Percentiles rank a stretch among this genome's conserved stretches.
phyloP scores from a whole-genome alignment of 2,113 vertebrate genomes.

The Crotophaga sulcirostris region DNA sequence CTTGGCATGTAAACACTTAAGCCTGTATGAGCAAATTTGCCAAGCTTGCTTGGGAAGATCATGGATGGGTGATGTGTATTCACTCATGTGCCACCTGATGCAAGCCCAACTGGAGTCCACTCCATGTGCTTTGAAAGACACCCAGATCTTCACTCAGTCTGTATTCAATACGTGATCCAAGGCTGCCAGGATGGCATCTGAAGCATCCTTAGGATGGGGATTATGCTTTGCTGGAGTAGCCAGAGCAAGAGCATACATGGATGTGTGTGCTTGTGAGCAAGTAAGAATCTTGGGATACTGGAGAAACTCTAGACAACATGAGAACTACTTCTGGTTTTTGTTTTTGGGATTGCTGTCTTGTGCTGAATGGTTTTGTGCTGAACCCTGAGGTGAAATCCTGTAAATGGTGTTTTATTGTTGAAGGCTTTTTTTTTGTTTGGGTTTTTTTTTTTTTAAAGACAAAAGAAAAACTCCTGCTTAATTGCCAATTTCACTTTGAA shows the following conservation, averaged over 20 bases:
- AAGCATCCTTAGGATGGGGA: not conserved
- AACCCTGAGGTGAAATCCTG: not conserved
- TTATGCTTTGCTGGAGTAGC: not conserved
- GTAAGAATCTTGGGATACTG: not conserved
- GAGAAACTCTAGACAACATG: not conserved
- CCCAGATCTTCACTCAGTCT: not conserved
- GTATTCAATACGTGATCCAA: not conserved
- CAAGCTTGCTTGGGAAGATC: not conserved
- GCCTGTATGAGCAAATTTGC: not conserved
- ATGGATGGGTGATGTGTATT: not conserved
- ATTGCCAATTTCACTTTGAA: not conserved
- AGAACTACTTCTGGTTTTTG: not conserved
- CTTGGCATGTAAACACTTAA: not conserved
- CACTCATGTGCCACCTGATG: not conserved
- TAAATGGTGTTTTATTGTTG: not conserved
- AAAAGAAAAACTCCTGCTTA: not conserved
- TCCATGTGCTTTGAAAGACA: not conserved
- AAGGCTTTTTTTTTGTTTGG: not conserved
- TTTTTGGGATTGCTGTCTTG: not conserved
- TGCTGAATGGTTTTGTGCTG: not conserved
- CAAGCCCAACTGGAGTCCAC: not conserved
- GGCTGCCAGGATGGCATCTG: not conserved
- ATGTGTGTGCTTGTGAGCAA: not conserved
- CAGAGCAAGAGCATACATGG: fast-evolving
- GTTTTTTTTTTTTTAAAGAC: not conserved